A percentile compares a stretch with the other conserved stretches of the same genome.
Conservation (phyloP, 2,888 invertebrate species). For the Hirtodrosophila cameraria region DNA sequence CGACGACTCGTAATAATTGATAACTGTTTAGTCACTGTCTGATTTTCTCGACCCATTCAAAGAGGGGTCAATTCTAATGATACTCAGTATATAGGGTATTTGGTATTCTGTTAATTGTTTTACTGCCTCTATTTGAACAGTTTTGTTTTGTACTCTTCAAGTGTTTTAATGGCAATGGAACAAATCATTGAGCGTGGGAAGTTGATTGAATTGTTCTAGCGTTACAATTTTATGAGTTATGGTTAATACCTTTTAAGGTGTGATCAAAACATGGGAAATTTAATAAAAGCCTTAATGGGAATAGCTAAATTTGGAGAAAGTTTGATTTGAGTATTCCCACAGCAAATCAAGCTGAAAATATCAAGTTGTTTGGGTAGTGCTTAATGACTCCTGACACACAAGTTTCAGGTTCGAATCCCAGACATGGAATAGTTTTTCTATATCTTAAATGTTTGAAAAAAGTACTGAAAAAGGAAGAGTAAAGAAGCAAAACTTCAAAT, state of each 20-base stretch:
- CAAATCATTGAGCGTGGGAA: conserved; percentile 65
- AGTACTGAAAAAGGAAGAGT: too few relatives aligned
- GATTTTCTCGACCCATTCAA: conserved; percentile 49
- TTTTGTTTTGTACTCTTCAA: conserved; percentile 29
- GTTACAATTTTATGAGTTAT: conserved; percentile 45
- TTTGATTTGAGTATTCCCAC: neutral
- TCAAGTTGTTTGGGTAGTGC: too few relatives aligned
- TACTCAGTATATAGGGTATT: too few relatives aligned
- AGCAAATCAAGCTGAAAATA: conserved; percentile 1
- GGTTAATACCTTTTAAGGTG: conserved; percentile 42
- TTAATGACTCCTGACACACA: too few relatives aligned
- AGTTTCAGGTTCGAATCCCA: too few relatives aligned
- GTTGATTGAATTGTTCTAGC: conserved; percentile 42
- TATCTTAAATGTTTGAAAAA: too few relatives aligned
- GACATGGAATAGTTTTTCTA: too few relatives aligned
- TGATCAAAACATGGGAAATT: conserved; percentile 49
- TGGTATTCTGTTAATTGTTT: conserved; percentile 57
- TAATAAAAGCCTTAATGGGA: neutral
- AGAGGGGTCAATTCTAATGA: conserved; percentile 46
- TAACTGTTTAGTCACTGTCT: conserved; percentile 77
- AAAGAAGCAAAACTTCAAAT: too few relatives aligned
- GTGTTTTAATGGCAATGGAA: conserved; percentile 40
- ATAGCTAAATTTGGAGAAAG: neutral
- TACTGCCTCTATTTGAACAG: conserved; percentile 34
- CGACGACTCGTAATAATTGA: conserved; percentile 68